Base-by-base conservation (phyloP, 2,888 invertebrate species). In the Netelia inedita region DNA sequence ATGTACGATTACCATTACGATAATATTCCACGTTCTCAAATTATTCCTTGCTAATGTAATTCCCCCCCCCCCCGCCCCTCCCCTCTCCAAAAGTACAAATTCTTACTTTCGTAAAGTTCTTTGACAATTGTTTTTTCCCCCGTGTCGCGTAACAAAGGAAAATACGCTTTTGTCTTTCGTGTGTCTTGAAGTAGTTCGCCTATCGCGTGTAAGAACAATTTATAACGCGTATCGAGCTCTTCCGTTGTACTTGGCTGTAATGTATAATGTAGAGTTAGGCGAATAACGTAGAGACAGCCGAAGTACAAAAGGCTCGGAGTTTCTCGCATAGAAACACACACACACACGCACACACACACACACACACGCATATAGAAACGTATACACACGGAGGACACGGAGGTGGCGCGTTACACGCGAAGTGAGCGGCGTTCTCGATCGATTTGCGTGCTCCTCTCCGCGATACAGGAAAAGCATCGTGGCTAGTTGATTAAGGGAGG, bases 251-350 rank as follows among this genome's bases (percentile, higher is more conserved):
- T 68, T 81, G 74, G 68, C 41, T 72, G 69, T 59, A 69, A 83
- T 83, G 53, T 68, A 73, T 76, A 76, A 76, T 83, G 21, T 53
- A 74, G 53, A 57, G 23, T 43, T 23, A 50, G 63, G 61, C 61
- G n/a, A 53, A 41, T 19, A 68, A 41, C 66, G 59, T 71, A 65
- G 10, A 46, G 61, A 28, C 28, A 35, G 19, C 53, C 19, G 14
- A 75, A 69, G 69, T 69, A 71, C 50, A 21, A 63, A 53, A 69
- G 16, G 28, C 28, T 50, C 28, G 5, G 14, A n/a, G 0, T 8
- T 5, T 9, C 57, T 16, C 57, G 16, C 21, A 61, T 14, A 46
- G 8, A 50, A 5, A 23, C n/a, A 46, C 9, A 55, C 19, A 66
- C 5, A 55, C 16, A n/a, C n/a, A 46, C n/a, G 6, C 28, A 43